A percentile compares a stretch with the other conserved stretches of the same genome.
Evolutionary conservation across 2,888 invertebrate species (phyloP).

Genomic region (Macrosiphum euphorbiae): DNA sequence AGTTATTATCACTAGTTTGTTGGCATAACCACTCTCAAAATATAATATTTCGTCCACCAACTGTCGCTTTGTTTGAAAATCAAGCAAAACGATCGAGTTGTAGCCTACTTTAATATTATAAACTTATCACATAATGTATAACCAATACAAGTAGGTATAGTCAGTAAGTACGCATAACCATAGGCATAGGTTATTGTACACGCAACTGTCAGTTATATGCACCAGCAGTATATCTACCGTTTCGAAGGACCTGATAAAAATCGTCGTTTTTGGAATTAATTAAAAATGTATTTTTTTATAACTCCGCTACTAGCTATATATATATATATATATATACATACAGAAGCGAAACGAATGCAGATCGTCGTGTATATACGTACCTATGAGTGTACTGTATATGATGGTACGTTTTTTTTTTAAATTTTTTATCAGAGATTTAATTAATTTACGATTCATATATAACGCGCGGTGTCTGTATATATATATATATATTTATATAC

Average conservation of each 20-base stretch:
- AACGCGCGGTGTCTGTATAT: neutral
- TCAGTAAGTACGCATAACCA: no score
- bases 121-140: no score
- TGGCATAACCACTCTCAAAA: neutral
- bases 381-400: neutral
- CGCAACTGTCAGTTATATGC: no score
- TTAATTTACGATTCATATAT: slow-evolving; percentile 30
- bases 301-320: neutral
- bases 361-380: neutral
- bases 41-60: no score
- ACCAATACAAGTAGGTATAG: no score
- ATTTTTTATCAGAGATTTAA: slow-evolving; percentile 44
- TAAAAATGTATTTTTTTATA: slow-evolving; percentile 35
- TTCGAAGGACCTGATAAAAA: neutral
- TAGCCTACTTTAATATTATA: no score
- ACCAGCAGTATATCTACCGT: neutral
- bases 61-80: no score
- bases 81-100: no score
- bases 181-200: no score
- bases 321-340: neutral
- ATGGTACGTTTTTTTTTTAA: neutral
- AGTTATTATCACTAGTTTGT: neutral
- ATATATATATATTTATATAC: neutral
- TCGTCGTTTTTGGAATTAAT: slow-evolving; percentile 16
- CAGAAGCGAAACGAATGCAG: neutral